Conservation (phyloP, 2,113 vertebrate species). For the Nannobrachium achirus region DNA sequence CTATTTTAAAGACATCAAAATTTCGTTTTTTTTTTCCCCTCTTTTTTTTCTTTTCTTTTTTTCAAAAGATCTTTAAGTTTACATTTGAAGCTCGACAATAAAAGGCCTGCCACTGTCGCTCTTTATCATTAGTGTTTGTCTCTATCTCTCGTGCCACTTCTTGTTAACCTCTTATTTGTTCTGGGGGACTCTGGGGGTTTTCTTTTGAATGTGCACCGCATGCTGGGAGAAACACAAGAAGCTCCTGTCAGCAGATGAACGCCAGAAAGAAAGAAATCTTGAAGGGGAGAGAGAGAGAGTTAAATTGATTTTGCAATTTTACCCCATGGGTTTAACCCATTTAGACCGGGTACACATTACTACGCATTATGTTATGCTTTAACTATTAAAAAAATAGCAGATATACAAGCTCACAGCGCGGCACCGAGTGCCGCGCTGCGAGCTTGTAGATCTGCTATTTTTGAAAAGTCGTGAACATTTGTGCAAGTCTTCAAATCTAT, state of each 20-base stretch:
- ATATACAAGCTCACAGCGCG: too few species aligned
- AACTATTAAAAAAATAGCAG: too few species aligned
- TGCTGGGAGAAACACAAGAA: conserved; percentile 89
- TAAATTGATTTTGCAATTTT: conserved; percentile 81
- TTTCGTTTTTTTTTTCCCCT: conserved; percentile 83
- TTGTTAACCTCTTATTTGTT: conserved; percentile 97
- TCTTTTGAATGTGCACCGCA: conserved; percentile 87
- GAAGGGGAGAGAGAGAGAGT: conserved; percentile 82
- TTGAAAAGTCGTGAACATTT: too few species aligned
- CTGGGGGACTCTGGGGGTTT: conserved; percentile 85
- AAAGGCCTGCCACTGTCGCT: conserved; percentile 95
- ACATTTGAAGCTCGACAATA: conserved; percentile 97
- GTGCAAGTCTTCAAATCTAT: too few species aligned
- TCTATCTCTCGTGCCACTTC: conserved; percentile 93
- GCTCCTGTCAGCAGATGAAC: conserved; percentile 88
- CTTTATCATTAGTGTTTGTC: conserved; percentile 93
- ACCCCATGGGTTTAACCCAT: too few species aligned
- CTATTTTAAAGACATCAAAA: conserved; percentile 99
- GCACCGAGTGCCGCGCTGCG: too few species aligned
- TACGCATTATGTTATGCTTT: too few species aligned
- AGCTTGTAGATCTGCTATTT: too few species aligned
- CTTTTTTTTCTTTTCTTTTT: background rate
- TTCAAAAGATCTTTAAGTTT: conserved; percentile 97
- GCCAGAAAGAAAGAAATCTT: conserved; percentile 81
- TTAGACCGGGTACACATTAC: too few species aligned